Percentiles rank a stretch among this genome's conserved stretches.
These are phyloP conservation scores for Ypsolopha scabrella DNA, from an alignment of 2,888 invertebrate genomes.

Conservation along the genomic window DNA sequence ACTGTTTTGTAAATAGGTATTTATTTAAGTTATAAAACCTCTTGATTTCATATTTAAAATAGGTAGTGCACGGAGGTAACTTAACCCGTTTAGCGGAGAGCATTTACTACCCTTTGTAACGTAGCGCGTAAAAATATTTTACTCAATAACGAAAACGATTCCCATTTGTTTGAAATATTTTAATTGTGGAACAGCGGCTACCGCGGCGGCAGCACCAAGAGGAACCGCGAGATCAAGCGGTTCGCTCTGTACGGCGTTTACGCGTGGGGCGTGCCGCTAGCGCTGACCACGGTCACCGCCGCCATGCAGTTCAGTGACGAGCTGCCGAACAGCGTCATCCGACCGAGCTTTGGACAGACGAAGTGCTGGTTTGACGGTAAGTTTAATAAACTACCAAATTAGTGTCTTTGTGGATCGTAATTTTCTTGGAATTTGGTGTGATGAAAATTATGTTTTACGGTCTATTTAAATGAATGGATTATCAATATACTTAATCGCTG, in stretches of 20 bases:
- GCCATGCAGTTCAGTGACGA: constrained; percentile 64
- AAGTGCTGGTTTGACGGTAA: constrained; percentile 74
- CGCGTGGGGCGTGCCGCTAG: constrained; percentile 75
- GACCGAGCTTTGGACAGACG: constrained; percentile 64
- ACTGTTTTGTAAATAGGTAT: too few species aligned
- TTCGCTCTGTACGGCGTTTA: constrained; percentile 75
- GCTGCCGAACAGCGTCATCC: constrained; percentile 50
- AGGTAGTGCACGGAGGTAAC: too few species aligned
- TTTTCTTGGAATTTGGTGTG: too few species aligned
- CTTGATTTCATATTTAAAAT: too few species aligned
- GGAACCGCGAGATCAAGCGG: constrained; percentile 66
- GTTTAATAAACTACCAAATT: too few species aligned
- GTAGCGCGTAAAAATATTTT: not conserved
- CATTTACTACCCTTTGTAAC: not conserved
- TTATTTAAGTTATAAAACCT: too few species aligned
- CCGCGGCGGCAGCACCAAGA: constrained; percentile 50
- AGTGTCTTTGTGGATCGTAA: too few species aligned
- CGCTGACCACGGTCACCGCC: constrained; percentile 60
- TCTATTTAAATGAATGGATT: too few species aligned
- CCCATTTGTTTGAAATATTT: not conserved
- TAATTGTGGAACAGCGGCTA: constrained; percentile 49
- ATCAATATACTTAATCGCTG: too few species aligned
- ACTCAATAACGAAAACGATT: not conserved
- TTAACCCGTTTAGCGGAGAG: too few species aligned
- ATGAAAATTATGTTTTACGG: too few species aligned